phyloP scores from a whole-genome alignment of 2,888 invertebrate species.

The Trypoxylon attenuatum region DNA sequence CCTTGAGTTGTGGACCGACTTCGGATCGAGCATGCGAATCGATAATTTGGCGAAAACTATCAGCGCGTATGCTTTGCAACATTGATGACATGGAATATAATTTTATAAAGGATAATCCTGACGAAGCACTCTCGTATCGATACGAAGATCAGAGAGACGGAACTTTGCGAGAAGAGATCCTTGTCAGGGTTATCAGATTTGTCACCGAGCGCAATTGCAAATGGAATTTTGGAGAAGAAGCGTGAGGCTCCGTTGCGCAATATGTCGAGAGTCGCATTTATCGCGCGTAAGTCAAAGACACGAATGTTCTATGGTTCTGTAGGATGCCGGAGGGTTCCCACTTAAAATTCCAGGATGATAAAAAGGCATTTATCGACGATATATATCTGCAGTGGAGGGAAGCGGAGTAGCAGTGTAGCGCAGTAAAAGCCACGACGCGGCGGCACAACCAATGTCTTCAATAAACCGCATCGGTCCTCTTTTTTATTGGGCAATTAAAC shows the following conservation, averaged over 20 bases:
- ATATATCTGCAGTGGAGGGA: constrained; percentile 43
- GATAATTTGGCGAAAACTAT: too few relatives aligned
- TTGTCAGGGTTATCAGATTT: too few relatives aligned
- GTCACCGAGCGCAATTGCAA: too few relatives aligned
- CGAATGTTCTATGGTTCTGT: neutral
- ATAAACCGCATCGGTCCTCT: constrained; percentile 43
- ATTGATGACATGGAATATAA: too few relatives aligned
- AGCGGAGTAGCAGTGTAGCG: constrained; percentile 29
- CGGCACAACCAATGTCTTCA: constrained; percentile 39
- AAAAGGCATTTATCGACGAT: constrained; percentile 53
- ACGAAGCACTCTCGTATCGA: neutral
- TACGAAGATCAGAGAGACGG: constrained; percentile 4
- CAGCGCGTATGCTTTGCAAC: too few relatives aligned
- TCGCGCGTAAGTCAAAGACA: neutral
- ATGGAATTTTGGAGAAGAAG: too few relatives aligned
- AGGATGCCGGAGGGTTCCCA: constrained; percentile 13
- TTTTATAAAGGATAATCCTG: neutral
- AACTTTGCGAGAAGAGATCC: too few relatives aligned
- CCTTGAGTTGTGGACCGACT: too few relatives aligned
- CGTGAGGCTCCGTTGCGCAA: too few relatives aligned
- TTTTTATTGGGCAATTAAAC: constrained; percentile 56
- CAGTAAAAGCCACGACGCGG: constrained; percentile 50
- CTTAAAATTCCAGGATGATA: constrained; percentile 54
- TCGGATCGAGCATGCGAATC: too few relatives aligned
- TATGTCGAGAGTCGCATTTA: too few relatives aligned